Evolutionary conservation across 53 echinoderm and acorn worm genomes (phyloP).

Genomic region (Echinometra lucunter): DNA sequence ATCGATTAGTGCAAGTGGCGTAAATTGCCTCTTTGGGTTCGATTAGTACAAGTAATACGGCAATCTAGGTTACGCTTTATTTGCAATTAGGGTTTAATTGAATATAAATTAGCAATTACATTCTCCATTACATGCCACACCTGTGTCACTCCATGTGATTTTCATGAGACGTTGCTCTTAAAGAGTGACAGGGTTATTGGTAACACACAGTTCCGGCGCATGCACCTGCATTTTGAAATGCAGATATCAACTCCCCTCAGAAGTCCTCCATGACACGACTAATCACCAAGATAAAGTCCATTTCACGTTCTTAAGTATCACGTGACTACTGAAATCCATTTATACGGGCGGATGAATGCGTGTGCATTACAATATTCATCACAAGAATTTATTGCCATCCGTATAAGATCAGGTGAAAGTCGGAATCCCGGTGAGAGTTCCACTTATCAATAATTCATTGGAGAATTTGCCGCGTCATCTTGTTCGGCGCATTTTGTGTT

Average conservation of each 20-base stretch:
- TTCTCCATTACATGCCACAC: not conserved
- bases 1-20: too few relatives aligned
- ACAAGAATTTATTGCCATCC: not conserved
- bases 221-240: slow-evolving; percentile 12
- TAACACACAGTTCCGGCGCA: not conserved
- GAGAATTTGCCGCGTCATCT: not conserved
- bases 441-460: not conserved
- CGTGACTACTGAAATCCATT: not conserved
- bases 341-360: not conserved
- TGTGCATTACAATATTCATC: not conserved
- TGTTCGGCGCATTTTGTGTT: slow-evolving; percentile 14
- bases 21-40: too few relatives aligned
- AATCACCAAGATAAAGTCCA: not conserved
- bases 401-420: not conserved
- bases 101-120: not conserved
- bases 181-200: not conserved
- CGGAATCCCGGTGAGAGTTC: not conserved
- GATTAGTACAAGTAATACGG: too few relatives aligned
- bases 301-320: not conserved
- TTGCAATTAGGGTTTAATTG: too few relatives aligned
- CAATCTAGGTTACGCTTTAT: too few relatives aligned
- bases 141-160: not conserved
- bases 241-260: not conserved
- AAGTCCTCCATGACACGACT: not conserved
- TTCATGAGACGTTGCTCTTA: not conserved